Base-by-base conservation (phyloP, 1,140 invertebrate species). In the Drosophila nigromelanica region DNA sequence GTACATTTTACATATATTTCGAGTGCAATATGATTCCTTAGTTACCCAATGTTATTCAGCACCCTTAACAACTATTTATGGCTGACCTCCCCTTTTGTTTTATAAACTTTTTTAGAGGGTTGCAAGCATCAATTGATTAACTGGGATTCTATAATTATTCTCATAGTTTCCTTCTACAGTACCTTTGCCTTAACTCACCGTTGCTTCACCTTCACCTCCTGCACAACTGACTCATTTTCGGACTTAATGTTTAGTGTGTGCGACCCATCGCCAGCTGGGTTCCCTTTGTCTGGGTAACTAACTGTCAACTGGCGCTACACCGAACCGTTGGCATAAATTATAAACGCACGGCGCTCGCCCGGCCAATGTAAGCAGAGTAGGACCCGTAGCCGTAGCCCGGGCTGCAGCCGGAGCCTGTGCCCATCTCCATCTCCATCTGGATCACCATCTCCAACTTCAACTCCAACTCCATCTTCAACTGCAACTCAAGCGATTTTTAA, bases 241-340 rank as follows among this genome's bases (percentile, higher is more conserved):
- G 1, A 3, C 2, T 52, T 27, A 30, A 48, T 60, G 10, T 68
- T 68, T 68, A 54, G 39, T 73, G 55, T 56, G 35, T 64, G 42
- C 62, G 64, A 86, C 51, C 76, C 77, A 80, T 74, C 51, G 75
- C 54, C 80, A 83, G 80, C 80, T 83, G 80, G 52, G 66, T 67
- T 56, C 40, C 76, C 42, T 47, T 48, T 56, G 30, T 50, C 43
- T 60, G 55, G 58, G 76, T 68, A 45, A 74, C 68, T 68, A 45
- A 74, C 68, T 89, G 83, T 89, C 79, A 89, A 82, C 82, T 87
- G 82, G 82, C 82, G 82, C 82, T 87, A 64, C 60, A 51, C 52
- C 30, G 58, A 68, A 51, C 64, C 68, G 61, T 68, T 70, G 82
- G 58, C 78, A 87, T 87, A 87, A 87, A 87, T 87, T 82, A 87